Evolutionary conservation across 1,140 invertebrate genomes (phyloP).

Genomic region (Heliconius hermathena): DNA sequence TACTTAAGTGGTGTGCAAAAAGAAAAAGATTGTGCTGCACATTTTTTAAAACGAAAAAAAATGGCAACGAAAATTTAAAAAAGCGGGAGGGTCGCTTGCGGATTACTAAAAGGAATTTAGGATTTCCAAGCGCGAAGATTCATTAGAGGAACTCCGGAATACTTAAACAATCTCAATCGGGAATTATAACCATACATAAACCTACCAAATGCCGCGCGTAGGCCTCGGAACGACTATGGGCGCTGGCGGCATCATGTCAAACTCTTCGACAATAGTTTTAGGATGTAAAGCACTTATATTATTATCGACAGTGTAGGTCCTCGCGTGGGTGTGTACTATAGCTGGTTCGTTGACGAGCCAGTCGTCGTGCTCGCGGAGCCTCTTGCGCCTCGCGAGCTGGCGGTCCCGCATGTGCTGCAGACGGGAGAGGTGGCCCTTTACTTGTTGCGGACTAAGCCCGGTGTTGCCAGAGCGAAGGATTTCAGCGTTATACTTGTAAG

Average conservation of each 20-base stretch:
- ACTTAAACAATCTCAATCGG: slow-evolving; percentile 36
- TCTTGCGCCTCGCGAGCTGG: slow-evolving; percentile 60
- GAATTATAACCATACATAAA: slow-evolving; percentile 15
- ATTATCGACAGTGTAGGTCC: slow-evolving; percentile 75
- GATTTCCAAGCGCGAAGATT: slow-evolving; percentile 42
- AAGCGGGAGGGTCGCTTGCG: slow-evolving; percentile 38
- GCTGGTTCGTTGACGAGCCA: slow-evolving; percentile 69
- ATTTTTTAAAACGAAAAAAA: slow-evolving; percentile 21
- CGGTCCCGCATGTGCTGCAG: slow-evolving; percentile 68
- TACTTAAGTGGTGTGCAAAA: slow-evolving; percentile 4
- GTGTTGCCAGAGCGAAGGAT: slow-evolving; percentile 70
- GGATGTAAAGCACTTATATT: slow-evolving; percentile 78
- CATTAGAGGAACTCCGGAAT: slow-evolving; percentile 38
- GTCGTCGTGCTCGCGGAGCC: slow-evolving; percentile 53
- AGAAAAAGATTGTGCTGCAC: slow-evolving; percentile 25
- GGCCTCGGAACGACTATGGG: slow-evolving; percentile 51
- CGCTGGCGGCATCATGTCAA: slow-evolving; percentile 66
- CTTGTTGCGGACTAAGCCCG: slow-evolving; percentile 67
- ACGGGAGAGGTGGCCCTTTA: slow-evolving; percentile 67
- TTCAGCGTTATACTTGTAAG: slow-evolving; percentile 70
- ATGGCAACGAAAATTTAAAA: slow-evolving; percentile 12
- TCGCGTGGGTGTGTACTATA: slow-evolving; percentile 66
- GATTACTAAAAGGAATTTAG: slow-evolving; percentile 44
- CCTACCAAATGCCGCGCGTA: slow-evolving; percentile 54
- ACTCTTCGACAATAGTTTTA: slow-evolving; percentile 79